These are phyloP conservation scores for Stenoptilia bipunctidactyla DNA, from an alignment of 2,888 invertebrate species.

Conservation along the genomic window DNA sequence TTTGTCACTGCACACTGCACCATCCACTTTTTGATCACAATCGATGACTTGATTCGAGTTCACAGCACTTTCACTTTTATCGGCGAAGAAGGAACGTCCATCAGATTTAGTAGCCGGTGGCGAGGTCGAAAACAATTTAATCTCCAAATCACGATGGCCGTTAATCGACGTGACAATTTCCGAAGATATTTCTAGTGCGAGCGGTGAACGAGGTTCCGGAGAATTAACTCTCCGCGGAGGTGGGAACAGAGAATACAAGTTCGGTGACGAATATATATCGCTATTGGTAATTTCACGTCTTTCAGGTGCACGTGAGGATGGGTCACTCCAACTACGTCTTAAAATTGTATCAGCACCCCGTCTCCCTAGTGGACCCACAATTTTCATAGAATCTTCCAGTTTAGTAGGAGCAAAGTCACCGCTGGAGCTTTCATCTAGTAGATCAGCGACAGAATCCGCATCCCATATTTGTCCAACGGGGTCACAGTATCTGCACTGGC, in stretches of 20 bases:
- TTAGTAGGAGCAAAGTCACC: slow-evolving; percentile 61
- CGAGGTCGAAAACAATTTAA: slow-evolving; percentile 80
- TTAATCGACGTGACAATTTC: slow-evolving; percentile 84
- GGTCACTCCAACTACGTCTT: slow-evolving; percentile 76
- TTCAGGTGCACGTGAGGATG: slow-evolving; percentile 60
- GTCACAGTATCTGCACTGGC: slow-evolving; percentile 84
- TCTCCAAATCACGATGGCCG: slow-evolving; percentile 83
- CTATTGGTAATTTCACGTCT: slow-evolving; percentile 40
- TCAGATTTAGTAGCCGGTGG: slow-evolving; percentile 58
- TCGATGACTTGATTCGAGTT: slow-evolving; percentile 48
- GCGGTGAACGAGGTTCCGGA: slow-evolving; percentile 53
- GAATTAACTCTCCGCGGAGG: slow-evolving; percentile 48
- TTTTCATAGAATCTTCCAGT: slow-evolving; percentile 64
- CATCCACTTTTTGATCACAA: slow-evolving; percentile 49
- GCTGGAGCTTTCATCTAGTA: slow-evolving; percentile 59
- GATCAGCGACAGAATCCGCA: slow-evolving; percentile 71
- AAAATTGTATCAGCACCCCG: slow-evolving; percentile 54
- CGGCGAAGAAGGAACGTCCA: slow-evolving; percentile 59
- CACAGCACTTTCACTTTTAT: slow-evolving; percentile 64
- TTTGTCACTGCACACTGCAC: slow-evolving; percentile 53
- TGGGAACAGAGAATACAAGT: slow-evolving; percentile 60
- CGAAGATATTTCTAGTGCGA: slow-evolving; percentile 77
- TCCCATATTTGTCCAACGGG: slow-evolving; percentile 83
- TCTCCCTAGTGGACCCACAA: slow-evolving; percentile 52
- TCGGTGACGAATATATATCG: slow-evolving; percentile 53